A percentile compares a stretch with the other conserved stretches of the same genome.
These are phyloP conservation scores for Myrmophylax atrothorax DNA, from an alignment of 2,113 vertebrate species.

Conservation along the genomic window DNA sequence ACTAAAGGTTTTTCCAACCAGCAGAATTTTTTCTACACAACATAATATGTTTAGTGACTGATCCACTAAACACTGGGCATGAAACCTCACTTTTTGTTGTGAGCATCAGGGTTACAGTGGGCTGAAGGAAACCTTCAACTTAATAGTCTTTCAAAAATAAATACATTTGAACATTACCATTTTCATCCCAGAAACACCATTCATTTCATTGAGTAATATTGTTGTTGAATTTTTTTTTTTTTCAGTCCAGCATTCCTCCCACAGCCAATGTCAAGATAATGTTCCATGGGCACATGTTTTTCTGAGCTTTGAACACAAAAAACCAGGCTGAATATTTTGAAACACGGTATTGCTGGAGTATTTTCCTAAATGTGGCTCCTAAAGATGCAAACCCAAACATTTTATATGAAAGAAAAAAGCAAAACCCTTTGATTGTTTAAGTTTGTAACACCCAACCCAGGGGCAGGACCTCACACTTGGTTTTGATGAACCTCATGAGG, in stretches of 20 bases:
- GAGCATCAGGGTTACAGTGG: not conserved
- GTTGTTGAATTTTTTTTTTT: not conserved
- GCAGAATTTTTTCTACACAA: not conserved
- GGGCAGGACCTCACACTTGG: not conserved
- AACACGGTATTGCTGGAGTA: not conserved
- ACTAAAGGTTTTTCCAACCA: not conserved
- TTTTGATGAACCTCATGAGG: not conserved
- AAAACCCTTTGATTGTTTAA: not conserved
- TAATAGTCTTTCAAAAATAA: not conserved
- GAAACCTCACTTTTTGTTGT: not conserved
- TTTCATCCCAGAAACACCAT: not conserved
- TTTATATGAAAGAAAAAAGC: not conserved
- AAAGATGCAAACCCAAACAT: not conserved
- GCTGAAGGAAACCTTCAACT: not conserved
- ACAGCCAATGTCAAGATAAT: not conserved
- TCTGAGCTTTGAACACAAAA: not conserved
- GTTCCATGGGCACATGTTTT: not conserved
- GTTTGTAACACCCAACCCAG: not conserved
- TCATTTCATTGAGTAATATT: not conserved
- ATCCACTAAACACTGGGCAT: not conserved
- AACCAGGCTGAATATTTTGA: not conserved
- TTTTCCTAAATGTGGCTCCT: not conserved
- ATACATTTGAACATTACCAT: not conserved
- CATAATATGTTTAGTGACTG: not conserved
- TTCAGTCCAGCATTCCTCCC: not conserved